Conservation (phyloP, 2,888 invertebrate species). For the Cetonia aurata region DNA sequence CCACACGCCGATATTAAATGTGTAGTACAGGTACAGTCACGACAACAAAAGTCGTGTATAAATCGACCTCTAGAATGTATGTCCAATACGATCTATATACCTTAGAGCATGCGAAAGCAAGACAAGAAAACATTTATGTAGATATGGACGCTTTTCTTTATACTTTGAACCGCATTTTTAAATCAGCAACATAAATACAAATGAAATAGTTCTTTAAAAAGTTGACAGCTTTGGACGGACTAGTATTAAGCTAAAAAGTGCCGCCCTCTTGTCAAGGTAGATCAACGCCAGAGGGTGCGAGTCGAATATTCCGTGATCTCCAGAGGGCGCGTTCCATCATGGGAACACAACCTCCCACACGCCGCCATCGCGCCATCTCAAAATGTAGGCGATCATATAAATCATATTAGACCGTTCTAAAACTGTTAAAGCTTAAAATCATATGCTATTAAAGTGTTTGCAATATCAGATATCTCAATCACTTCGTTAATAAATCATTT, state of each 20-base stretch:
- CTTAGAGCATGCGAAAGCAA: constrained; percentile 24
- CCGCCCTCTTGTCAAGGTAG: constrained; percentile 48
- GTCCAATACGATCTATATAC: constrained; percentile 17
- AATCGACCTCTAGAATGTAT: constrained; percentile 34
- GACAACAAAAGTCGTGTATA: constrained; percentile 33
- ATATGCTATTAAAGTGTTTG: constrained; percentile 56
- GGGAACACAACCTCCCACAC: constrained; percentile 56
- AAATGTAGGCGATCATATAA: constrained; percentile 55
- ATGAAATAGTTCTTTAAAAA: constrained; percentile 43
- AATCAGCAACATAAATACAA: constrained; percentile 43
- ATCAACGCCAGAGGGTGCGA: constrained; percentile 42
- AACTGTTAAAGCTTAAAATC: constrained; percentile 56
- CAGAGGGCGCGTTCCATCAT: constrained; percentile 54
- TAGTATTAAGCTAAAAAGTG: constrained; percentile 44
- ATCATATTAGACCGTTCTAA: constrained; percentile 56
- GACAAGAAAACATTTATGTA: background rate
- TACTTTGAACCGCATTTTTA: constrained; percentile 32
- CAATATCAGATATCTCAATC: constrained; percentile 55
- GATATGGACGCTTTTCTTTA: constrained; percentile 20
- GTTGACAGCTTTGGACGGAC: constrained; percentile 44
- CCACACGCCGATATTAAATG: constrained; percentile 4
- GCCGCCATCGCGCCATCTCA: constrained; percentile 55
- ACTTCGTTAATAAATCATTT: constrained; percentile 51
- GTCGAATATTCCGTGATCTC: constrained; percentile 53
- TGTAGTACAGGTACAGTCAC: constrained; percentile 17